Evolutionary conservation across 2,797 vertebrate genomes (phyloP).

Genomic region (Otolemur crassicaudatus): DNA sequence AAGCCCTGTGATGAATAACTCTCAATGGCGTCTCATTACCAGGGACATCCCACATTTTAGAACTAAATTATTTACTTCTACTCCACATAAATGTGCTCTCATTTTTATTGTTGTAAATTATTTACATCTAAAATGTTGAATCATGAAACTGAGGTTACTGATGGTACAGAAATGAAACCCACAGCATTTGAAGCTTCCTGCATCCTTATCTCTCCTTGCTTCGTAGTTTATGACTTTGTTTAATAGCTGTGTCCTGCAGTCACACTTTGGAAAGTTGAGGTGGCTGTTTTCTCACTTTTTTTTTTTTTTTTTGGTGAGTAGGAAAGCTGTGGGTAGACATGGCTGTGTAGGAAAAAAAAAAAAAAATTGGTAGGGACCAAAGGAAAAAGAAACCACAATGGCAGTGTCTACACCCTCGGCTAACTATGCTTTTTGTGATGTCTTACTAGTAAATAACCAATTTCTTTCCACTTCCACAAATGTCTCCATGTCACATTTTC

Average conservation of each 20-base stretch:
- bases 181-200: conserved; percentile 75
- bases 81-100: conserved; percentile 74
- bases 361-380: conserved; percentile 32
- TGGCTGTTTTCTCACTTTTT: conserved; percentile 51
- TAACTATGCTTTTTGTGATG: background rate
- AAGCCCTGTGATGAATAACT: conserved; percentile 65
- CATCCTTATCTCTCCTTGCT: background rate
- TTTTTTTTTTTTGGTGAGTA: background rate
- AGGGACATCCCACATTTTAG: conserved; percentile 68
- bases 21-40: conserved; percentile 60
- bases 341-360: background rate
- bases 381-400: conserved; percentile 11
- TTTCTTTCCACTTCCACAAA: conserved; percentile 45
- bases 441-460: conserved; percentile 45
- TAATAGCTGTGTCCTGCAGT: conserved; percentile 23
- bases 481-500: conserved; percentile 37
- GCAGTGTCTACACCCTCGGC: background rate
- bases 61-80: conserved; percentile 82
- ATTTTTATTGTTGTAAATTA: conserved; percentile 81
- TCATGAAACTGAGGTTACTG: conserved; percentile 80
- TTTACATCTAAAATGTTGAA: conserved; percentile 81
- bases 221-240: conserved; percentile 12
- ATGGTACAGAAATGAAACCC: conserved; percentile 74
- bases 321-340: background rate
- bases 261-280: conserved; percentile 33